Evolutionary conservation across 1,140 invertebrate species (phyloP), one percentile per base, ranked within the genome.

Genomic region (Drosophila obscura): DNA sequence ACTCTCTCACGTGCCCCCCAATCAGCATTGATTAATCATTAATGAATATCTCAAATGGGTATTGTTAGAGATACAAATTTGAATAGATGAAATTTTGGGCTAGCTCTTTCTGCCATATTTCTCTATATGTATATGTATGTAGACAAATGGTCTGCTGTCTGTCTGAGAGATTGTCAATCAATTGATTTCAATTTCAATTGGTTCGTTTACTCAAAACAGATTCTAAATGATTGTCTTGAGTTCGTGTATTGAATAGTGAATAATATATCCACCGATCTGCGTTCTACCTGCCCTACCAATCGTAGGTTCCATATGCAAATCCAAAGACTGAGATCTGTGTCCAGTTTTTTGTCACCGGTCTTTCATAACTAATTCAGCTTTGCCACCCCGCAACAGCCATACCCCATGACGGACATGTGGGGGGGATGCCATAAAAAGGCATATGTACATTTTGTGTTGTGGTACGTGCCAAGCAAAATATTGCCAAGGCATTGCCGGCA

Each of bases 101-200:
- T 24, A 4, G 4, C 0, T 35, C 31, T 69, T 58, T 58, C 56
- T n/a, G 66, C 64, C 8, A 51, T 35, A 16, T 13, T 41, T 26
- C 16, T 35, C 16, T 48, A 48, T 53, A 16, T n/a, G n/a, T n/a
- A n/a, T n/a, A n/a, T n/a, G n/a, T n/a, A n/a, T n/a, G n/a, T 56
- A 69, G 45, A 43, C 48, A 69, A 55, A 57, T 62, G 35, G 69
- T 71, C 44, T 58, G 51, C 43, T 69, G 52, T 45, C 49, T 58
- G 58, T 69, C 67, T 69, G 65, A 26, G 22, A 57, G 52, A 64
- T 64, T 60, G 62, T 50, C 62, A 35, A 55, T 73, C 81, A 87
- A 85, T 85, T 85, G 82, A 84, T 77, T 65, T 39, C 69, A 50
- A 64, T 58, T 59, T 87, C 55, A 85, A 85, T 87, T 85, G 82